Percentiles rank a stretch among this genome's conserved stretches.
phyloP scores from a whole-genome alignment of 2,113 vertebrate species.

The Mastomys coucha region DNA sequence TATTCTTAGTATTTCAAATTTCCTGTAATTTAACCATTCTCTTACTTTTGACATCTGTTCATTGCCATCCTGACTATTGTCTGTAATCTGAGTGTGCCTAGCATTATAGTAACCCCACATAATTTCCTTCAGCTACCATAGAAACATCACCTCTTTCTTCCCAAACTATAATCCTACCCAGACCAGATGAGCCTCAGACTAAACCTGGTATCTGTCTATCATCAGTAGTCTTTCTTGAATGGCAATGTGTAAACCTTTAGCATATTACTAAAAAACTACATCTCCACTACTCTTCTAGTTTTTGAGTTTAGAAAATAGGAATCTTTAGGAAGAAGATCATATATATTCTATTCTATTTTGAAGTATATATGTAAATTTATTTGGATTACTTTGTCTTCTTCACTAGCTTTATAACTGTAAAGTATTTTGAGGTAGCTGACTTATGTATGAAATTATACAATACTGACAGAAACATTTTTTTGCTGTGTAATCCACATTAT shows the following conservation, averaged over 20 bases:
- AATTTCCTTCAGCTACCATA: constrained; percentile 51
- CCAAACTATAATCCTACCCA: constrained; percentile 83
- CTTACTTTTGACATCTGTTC: constrained; percentile 8
- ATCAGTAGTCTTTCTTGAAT: not conserved
- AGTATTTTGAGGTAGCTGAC: constrained; percentile 24
- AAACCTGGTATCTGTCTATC: constrained; percentile 77
- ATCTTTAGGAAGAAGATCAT: not conserved
- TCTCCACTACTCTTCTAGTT: not conserved
- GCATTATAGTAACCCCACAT: not conserved
- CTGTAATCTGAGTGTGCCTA: constrained; percentile 8
- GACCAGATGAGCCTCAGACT: constrained; percentile 79
- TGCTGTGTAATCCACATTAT: not conserved
- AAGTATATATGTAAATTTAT: not conserved
- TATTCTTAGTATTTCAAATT: not conserved
- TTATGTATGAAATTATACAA: constrained; percentile 19
- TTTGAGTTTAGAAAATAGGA: constrained; percentile 27
- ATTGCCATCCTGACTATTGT: not conserved
- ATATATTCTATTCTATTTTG: not conserved
- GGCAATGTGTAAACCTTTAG: not conserved
- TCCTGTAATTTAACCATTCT: not conserved
- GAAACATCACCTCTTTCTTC: constrained; percentile 67
- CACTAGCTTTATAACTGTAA: constrained; percentile 38
- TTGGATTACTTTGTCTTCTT: not conserved
- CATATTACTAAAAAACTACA: not conserved
- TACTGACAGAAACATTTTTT: not conserved